Evolutionary conservation across 2,113 vertebrate species (phyloP).

Genomic region (Hippocampus abdominalis): DNA sequence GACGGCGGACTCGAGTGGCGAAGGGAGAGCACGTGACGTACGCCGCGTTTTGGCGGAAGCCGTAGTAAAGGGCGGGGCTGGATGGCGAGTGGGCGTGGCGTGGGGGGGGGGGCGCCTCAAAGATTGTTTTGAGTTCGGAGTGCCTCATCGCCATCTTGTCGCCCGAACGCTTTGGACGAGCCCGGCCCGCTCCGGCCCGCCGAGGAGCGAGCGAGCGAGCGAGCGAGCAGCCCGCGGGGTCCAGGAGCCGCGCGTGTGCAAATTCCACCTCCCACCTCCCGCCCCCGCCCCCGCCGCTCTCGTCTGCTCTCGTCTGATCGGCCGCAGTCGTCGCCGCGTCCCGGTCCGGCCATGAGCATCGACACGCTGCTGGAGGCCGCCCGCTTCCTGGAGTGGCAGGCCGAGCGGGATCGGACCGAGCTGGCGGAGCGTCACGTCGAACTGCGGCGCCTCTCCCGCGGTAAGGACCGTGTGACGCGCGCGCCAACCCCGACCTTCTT

Average conservation of each 20-base stretch:
- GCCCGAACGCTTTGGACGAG: conserved; percentile 71
- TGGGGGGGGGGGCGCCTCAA: conserved; percentile 76
- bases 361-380: conserved; percentile 92
- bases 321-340: conserved; percentile 51
- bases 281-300: conserved; percentile 28
- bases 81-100: conserved; percentile 55
- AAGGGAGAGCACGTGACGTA: too few species aligned
- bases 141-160: conserved; percentile 97
- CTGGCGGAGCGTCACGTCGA: conserved; percentile 73
- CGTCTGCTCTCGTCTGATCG: conserved; percentile 8
- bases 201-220: background rate
- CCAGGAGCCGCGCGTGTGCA: conserved; percentile 1
- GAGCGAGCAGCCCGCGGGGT: background rate
- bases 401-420: conserved; percentile 73
- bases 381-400: conserved; percentile 94
- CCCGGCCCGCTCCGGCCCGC: background rate
- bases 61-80: conserved; percentile 69
- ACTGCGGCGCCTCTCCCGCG: conserved; percentile 90
- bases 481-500: too few species aligned
- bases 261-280: conserved; percentile 19
- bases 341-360: conserved; percentile 86
- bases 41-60: conserved; percentile 45
- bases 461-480: conserved; percentile 68
- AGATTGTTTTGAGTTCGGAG: conserved; percentile 94
- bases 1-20: too few species aligned